Percentiles rank a stretch among this genome's conserved stretches.
These are phyloP conservation scores for Zaprionus bogoriensis DNA, from an alignment of 2,888 invertebrate species.

Conservation along the genomic window DNA sequence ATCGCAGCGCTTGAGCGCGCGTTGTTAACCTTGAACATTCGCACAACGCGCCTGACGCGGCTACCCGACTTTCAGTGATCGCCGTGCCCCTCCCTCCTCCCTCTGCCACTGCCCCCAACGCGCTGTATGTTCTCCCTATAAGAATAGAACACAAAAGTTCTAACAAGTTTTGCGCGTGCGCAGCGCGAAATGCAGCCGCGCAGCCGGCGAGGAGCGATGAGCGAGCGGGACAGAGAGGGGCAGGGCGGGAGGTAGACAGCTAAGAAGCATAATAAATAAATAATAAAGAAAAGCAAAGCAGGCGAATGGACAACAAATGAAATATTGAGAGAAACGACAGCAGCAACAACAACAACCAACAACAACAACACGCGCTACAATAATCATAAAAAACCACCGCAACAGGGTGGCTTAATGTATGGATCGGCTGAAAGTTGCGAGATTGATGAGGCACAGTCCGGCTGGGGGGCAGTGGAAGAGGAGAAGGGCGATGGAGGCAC, in stretches of 20 bases:
- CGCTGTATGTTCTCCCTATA: background rate
- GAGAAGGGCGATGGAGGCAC: background rate
- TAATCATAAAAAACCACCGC: conserved; percentile 15
- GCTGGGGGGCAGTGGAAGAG: background rate
- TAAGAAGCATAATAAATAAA: conserved; percentile 7
- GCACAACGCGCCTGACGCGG: conserved; percentile 31
- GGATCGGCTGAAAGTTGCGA: conserved; percentile 17
- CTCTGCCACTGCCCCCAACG: background rate
- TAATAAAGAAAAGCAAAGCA: conserved; percentile 43
- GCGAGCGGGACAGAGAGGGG: background rate
- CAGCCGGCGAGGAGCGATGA: too few species aligned
- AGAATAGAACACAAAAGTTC: conserved; percentile 52
- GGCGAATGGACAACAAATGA: conserved; percentile 31
- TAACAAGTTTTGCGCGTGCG: conserved; percentile 69
- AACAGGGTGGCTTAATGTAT: conserved; percentile 40
- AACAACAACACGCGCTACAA: background rate
- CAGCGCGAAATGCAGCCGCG: conserved; percentile 51
- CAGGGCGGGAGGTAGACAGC: background rate
- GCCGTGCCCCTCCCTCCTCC: background rate
- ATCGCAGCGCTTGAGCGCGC: conserved; percentile 30
- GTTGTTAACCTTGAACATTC: conserved; percentile 61
- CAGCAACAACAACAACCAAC: conserved; percentile 8
- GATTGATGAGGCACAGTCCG: conserved; percentile 11
- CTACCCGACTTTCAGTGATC: conserved; percentile 29
- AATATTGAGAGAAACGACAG: conserved; percentile 26